Percentiles rank a stretch among this genome's conserved stretches.
Evolutionary conservation across 2,113 vertebrate species (phyloP).

Genomic region (Sakesphorus luctuosus): DNA sequence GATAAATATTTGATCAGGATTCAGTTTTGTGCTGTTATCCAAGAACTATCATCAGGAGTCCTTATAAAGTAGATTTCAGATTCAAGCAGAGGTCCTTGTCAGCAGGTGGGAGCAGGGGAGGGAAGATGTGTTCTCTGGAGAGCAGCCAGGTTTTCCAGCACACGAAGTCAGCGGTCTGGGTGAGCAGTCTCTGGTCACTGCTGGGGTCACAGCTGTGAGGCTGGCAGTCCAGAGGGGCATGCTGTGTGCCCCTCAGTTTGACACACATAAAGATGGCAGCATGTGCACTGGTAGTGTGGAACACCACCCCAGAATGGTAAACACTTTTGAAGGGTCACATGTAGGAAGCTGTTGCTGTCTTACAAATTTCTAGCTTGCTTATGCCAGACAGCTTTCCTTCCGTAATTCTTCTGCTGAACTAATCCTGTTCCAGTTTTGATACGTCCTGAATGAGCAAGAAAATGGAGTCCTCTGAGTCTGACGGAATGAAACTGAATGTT

Average conservation of each 20-base stretch:
- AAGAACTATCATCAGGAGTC: neutral
- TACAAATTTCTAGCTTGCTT: neutral
- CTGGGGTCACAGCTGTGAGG: neutral
- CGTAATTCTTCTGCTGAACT: neutral
- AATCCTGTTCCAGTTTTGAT: neutral
- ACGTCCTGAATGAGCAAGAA: neutral
- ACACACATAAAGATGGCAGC: accelerated
- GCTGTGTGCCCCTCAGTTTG: neutral
- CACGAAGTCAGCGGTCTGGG: accelerated
- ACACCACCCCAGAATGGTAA: neutral
- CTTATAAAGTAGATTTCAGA: neutral
- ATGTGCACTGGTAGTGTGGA: neutral
- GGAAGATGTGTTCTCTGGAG: neutral
- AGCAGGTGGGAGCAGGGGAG: neutral
- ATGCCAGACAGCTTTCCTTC: neutral
- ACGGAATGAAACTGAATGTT: neutral
- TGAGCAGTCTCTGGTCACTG: neutral
- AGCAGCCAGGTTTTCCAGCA: neutral
- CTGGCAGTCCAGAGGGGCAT: neutral
- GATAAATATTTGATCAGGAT: neutral
- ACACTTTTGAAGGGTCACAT: accelerated
- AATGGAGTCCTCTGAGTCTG: neutral
- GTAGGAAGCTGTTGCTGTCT: neutral
- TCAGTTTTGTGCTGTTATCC: neutral
- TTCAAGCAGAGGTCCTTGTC: neutral